These are phyloP conservation scores for Suncus etruscus DNA, from an alignment of 2,113 vertebrate species.

Conservation along the genomic window DNA sequence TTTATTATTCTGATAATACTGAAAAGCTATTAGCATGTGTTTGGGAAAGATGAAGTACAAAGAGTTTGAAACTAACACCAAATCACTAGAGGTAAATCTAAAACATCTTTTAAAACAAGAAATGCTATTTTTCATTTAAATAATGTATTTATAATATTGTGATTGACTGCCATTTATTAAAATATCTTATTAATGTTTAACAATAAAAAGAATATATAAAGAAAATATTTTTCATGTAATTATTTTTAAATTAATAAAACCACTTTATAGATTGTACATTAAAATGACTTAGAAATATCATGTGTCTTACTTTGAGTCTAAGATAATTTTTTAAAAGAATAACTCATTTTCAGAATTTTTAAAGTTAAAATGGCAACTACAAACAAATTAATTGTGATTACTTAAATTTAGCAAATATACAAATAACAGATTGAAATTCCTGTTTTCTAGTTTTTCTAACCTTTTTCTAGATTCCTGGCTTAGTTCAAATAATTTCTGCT, in stretches of 20 bases:
- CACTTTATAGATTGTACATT: constrained; percentile 25
- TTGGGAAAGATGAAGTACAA: constrained; percentile 73
- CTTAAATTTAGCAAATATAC: constrained; percentile 4
- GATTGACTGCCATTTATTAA: constrained; percentile 61
- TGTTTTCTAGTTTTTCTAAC: background rate
- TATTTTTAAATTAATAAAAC: constrained; percentile 63
- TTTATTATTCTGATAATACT: constrained; percentile 81
- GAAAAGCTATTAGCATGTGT: constrained; percentile 77
- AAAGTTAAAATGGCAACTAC: constrained; percentile 46
- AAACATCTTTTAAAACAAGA: constrained; percentile 66
- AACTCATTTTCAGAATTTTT: constrained; percentile 7
- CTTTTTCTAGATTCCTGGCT: background rate
- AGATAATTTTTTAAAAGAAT: constrained; percentile 58
- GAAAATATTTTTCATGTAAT: constrained; percentile 58
- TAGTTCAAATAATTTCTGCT: background rate
- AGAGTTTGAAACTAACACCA: constrained; percentile 71
- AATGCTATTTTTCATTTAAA: constrained; percentile 39
- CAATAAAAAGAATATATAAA: constrained; percentile 53
- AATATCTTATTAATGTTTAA: constrained; percentile 63
- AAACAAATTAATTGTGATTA: constrained; percentile 21
- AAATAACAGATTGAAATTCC: background rate
- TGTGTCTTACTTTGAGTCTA: constrained; percentile 49
- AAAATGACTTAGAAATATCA: constrained; percentile 27
- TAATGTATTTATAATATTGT: constrained; percentile 56
- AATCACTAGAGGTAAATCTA: constrained; percentile 69